These are phyloP conservation scores for Ceratina australensis DNA, from an alignment of 1,140 invertebrate species.

Conservation along the genomic window DNA sequence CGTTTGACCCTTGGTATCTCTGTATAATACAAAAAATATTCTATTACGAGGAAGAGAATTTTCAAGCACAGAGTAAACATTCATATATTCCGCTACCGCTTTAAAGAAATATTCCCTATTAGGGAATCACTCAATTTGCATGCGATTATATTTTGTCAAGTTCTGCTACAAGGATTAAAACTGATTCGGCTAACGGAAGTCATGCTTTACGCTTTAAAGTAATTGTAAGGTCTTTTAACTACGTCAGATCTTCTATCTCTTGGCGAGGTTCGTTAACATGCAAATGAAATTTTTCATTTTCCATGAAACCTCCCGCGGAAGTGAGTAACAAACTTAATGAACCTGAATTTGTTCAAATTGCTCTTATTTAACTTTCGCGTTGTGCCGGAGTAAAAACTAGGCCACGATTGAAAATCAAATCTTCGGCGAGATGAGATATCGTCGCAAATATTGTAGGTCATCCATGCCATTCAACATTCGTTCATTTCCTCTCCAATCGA, in stretches of 20 bases:
- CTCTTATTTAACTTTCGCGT: neutral
- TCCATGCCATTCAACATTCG: neutral
- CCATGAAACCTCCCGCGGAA: neutral
- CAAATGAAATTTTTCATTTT: slow-evolving; percentile 7
- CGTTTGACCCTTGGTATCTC: neutral
- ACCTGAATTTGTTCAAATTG: neutral
- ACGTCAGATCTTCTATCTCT: neutral
- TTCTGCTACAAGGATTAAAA: neutral
- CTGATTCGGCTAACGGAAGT: neutral
- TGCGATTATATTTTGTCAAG: no score
- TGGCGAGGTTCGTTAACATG: neutral
- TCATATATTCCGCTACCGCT: no score
- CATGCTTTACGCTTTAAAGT: neutral
- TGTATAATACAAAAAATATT: neutral
- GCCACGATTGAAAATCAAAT: slow-evolving; percentile 18
- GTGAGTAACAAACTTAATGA: neutral
- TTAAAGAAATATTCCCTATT: no score
- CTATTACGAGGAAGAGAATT: neutral
- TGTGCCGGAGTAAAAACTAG: neutral
- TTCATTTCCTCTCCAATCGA: slow-evolving; percentile 7
- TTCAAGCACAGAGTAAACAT: neutral
- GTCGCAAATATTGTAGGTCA: slow-evolving; percentile 9
- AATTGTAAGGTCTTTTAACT: neutral
- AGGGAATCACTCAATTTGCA: no score
- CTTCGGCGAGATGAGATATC: neutral